phyloP scores from a whole-genome alignment of 2,888 invertebrate genomes.

The Argyra leucocephala region DNA sequence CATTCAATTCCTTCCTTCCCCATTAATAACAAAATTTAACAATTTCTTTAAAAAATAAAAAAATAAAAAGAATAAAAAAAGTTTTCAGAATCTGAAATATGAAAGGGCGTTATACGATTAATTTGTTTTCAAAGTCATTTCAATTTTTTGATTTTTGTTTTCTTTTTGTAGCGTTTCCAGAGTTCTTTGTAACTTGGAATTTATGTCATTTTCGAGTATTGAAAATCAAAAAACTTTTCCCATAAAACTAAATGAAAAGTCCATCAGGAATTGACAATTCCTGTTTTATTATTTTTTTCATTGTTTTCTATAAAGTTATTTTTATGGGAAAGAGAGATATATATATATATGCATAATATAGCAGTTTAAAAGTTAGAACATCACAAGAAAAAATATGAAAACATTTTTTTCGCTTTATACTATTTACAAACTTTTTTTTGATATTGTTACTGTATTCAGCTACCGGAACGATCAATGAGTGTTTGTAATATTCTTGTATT shows the following conservation, averaged over 20 bases:
- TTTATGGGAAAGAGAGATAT: too few species aligned
- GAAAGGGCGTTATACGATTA: background rate
- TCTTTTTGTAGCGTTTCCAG: background rate
- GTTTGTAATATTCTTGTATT: too few species aligned
- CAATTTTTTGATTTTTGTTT: background rate
- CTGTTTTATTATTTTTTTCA: background rate
- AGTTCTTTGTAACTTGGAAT: background rate
- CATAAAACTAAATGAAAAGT: constrained; percentile 7
- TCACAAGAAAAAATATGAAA: too few species aligned
- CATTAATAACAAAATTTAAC: too few species aligned
- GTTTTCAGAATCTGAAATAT: background rate
- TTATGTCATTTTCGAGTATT: background rate
- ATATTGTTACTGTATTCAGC: too few species aligned
- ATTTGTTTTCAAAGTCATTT: constrained; percentile 1
- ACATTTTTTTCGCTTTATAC: too few species aligned
- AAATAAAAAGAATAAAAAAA: background rate
- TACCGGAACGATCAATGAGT: too few species aligned
- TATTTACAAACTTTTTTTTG: too few species aligned
- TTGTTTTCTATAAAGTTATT: background rate
- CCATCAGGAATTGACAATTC: constrained; percentile 8
- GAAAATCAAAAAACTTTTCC: background rate
- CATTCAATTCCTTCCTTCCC: too few species aligned
- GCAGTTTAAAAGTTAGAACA: too few species aligned
- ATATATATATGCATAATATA: too few species aligned
- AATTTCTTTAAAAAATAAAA: too few species aligned